Percentiles rank a stretch among this genome's conserved stretches.
Evolutionary conservation across 2,888 invertebrate species (phyloP).

Genomic region (Bhutanitis thaidina): DNA sequence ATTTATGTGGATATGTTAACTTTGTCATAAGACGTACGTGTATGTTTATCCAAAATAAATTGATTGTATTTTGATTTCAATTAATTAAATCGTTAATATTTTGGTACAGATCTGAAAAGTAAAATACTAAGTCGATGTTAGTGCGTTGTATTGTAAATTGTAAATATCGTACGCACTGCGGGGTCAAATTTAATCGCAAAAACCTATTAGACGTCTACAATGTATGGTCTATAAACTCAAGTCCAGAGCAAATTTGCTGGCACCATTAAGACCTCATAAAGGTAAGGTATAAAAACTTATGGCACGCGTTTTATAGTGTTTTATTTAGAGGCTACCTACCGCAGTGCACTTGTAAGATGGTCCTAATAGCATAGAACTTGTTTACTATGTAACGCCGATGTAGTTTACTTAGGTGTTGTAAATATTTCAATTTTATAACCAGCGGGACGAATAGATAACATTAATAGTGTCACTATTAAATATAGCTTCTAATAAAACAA

Average conservation of each 20-base stretch:
- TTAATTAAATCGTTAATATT: too few relatives aligned
- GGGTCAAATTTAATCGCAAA: slow-evolving; percentile 9
- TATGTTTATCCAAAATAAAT: too few relatives aligned
- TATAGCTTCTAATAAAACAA: too few relatives aligned
- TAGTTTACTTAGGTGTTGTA: slow-evolving; percentile 6
- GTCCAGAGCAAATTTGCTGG: slow-evolving; percentile 32
- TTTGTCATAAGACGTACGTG: too few relatives aligned
- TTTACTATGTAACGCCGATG: slow-evolving; percentile 14
- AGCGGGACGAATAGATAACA: background rate
- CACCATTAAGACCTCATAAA: slow-evolving; percentile 45
- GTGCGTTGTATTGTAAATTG: too few relatives aligned
- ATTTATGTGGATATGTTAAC: too few relatives aligned
- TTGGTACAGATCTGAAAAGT: too few relatives aligned
- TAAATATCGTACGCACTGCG: background rate
- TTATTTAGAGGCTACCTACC: slow-evolving; percentile 36
- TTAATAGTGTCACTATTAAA: too few relatives aligned
- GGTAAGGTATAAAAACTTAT: slow-evolving; percentile 37
- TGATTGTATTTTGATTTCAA: too few relatives aligned
- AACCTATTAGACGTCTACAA: slow-evolving; percentile 29
- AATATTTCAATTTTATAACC: slow-evolving; percentile 11
- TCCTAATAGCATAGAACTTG: slow-evolving; percentile 13
- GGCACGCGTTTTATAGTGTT: slow-evolving; percentile 34
- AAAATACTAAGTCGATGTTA: too few relatives aligned
- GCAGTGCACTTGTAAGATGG: slow-evolving; percentile 26
- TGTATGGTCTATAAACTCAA: slow-evolving; percentile 36